Evolutionary conservation across 2,113 vertebrate genomes (phyloP).

Genomic region (Stigmatopora argus): DNA sequence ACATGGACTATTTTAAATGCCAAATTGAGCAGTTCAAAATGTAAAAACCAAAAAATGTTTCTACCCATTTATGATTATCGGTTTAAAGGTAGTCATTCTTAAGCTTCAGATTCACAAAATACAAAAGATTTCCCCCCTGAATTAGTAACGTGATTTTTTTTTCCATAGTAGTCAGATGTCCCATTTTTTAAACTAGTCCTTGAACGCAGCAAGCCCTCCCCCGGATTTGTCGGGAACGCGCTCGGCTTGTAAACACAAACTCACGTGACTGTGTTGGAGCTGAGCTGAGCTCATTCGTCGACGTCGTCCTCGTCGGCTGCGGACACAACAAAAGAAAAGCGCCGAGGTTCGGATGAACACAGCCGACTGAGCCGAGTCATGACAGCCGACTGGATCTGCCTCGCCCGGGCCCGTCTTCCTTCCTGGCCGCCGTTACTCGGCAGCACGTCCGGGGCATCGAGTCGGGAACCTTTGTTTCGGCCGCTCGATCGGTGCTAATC

Average conservation of each 20-base stretch:
- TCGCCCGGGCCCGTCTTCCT: background rate
- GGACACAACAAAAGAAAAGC: constrained; percentile 51
- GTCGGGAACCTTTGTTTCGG: constrained; percentile 34
- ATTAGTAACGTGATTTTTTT: no score
- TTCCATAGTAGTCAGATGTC: no score
- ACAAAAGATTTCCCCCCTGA: no score
- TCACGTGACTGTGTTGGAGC: constrained; percentile 69
- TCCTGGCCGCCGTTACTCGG: background rate
- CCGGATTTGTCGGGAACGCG: constrained; percentile 58
- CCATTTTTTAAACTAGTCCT: fast-evolving
- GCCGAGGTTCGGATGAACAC: constrained; percentile 19
- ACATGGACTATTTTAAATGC: no score
- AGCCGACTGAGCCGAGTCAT: constrained; percentile 23
- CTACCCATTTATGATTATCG: no score
- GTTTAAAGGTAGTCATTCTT: no score
- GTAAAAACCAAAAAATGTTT: no score
- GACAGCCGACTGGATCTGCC: constrained; percentile 23
- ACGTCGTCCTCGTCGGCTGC: constrained; percentile 56
- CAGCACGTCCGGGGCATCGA: background rate
- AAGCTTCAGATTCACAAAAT: no score
- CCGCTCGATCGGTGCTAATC: background rate
- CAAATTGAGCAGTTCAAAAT: no score
- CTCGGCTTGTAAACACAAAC: constrained; percentile 84
- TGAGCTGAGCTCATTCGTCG: constrained; percentile 42
- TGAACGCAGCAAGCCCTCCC: constrained; percentile 47